phyloP scores from a whole-genome alignment of 2,888 invertebrate genomes.

The Ornithoptera alexandrae region DNA sequence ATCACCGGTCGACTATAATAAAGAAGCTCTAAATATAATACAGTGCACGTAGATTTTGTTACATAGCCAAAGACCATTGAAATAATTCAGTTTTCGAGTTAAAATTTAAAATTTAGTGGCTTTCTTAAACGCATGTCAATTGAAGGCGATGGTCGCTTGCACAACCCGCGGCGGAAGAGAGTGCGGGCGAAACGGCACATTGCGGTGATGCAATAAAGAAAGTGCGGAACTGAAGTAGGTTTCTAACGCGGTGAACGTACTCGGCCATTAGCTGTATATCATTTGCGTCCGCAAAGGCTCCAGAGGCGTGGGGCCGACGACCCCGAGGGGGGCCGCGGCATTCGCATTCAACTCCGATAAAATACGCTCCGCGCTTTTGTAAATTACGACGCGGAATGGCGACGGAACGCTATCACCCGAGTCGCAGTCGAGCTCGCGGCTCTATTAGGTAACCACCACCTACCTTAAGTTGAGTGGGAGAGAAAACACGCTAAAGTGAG shows the following conservation, averaged over 20 bases:
- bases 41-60: conserved; percentile 36
- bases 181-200: conserved; percentile 70
- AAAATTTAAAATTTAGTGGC: conserved; percentile 50
- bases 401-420: conserved; percentile 44
- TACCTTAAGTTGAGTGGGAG: background rate
- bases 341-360: conserved; percentile 64
- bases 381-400: conserved; percentile 54
- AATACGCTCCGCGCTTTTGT: conserved; percentile 51
- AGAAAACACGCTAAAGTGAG: conserved; percentile 1
- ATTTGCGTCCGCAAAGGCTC: conserved; percentile 55
- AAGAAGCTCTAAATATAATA: conserved; percentile 64
- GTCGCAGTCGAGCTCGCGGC: conserved; percentile 66
- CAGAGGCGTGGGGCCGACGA: conserved; percentile 45
- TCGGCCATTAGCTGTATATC: conserved; percentile 71
- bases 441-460: conserved; percentile 64
- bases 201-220: conserved; percentile 76
- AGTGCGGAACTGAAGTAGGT: conserved; percentile 78
- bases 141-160: conserved; percentile 54
- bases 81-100: conserved; percentile 46
- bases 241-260: conserved; percentile 78
- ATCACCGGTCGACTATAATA: conserved; percentile 54
- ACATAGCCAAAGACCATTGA: conserved; percentile 37
- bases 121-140: conserved; percentile 52
- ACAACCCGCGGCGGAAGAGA: conserved; percentile 72
- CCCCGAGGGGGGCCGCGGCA: conserved; percentile 50